Percentiles rank a stretch among this genome's conserved stretches.
These are phyloP conservation scores for Sisyra nigra DNA, from an alignment of 2,888 invertebrate genomes.

Conservation along the genomic window DNA sequence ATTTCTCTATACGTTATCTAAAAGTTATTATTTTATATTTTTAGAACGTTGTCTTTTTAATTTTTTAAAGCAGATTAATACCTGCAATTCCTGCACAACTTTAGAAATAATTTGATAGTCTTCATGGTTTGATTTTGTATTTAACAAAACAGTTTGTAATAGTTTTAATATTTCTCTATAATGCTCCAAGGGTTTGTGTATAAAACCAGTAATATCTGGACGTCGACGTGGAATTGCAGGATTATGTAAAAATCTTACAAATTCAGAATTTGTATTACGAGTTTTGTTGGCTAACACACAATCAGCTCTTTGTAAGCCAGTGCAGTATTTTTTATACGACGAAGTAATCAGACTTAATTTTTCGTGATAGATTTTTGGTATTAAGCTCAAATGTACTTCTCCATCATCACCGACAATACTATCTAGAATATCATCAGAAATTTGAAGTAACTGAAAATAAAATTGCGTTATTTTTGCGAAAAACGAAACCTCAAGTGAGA, in stretches of 20 bases:
- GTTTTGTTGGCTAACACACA: slow-evolving; percentile 66
- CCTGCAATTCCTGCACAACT: slow-evolving; percentile 31
- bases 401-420: slow-evolving; percentile 57
- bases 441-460: slow-evolving; percentile 40
- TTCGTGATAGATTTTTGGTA: slow-evolving; percentile 53
- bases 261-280: slow-evolving; percentile 58
- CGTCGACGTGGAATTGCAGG: slow-evolving; percentile 66
- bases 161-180: slow-evolving; percentile 46
- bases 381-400: slow-evolving; percentile 48
- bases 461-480: neutral
- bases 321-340: slow-evolving; percentile 67
- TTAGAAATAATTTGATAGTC: slow-evolving; percentile 30
- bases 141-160: slow-evolving; percentile 34
- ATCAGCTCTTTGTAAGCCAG: slow-evolving; percentile 71
- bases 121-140: slow-evolving; percentile 30
- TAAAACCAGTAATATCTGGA: slow-evolving; percentile 70
- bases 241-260: slow-evolving; percentile 63
- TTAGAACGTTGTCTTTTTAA: too few relatives aligned
- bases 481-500: neutral
- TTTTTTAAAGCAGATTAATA: slow-evolving; percentile 13
- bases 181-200: slow-evolving; percentile 75
- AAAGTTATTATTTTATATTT: slow-evolving; percentile 12
- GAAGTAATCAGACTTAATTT: slow-evolving; percentile 59
- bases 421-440: slow-evolving; percentile 70
- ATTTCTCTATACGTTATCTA: slow-evolving; percentile 64